phyloP scores from a whole-genome alignment of 2,113 vertebrate genomes.

The Steatornis caripensis region DNA sequence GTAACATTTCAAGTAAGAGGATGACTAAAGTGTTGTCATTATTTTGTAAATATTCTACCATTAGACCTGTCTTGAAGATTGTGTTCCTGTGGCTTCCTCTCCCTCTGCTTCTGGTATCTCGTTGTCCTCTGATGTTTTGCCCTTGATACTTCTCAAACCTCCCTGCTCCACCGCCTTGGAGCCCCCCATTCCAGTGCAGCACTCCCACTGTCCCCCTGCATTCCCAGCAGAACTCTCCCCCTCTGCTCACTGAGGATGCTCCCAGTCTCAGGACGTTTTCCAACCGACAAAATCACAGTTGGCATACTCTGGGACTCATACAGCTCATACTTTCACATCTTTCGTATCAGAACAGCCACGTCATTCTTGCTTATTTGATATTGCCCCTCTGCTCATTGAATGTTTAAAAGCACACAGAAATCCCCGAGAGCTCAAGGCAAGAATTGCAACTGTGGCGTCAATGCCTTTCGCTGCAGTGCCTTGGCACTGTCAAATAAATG shows the following conservation, averaged over 20 bases:
- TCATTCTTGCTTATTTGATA: neutral
- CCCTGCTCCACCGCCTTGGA: neutral
- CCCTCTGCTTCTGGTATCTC: neutral
- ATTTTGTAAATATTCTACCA: neutral
- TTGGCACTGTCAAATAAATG: neutral
- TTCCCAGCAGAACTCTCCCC: neutral
- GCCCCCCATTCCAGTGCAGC: rapidly evolving
- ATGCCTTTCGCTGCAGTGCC: neutral
- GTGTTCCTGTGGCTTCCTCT: neutral
- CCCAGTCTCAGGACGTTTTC: neutral
- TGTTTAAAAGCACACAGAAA: neutral
- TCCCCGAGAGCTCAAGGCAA: neutral
- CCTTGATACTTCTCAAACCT: neutral
- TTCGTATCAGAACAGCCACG: neutral
- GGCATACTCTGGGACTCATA: neutral
- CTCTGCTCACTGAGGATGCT: neutral
- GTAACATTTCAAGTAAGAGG: neutral
- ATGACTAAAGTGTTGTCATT: neutral
- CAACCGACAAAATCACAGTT: neutral
- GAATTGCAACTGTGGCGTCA: neutral
- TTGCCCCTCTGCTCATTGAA: neutral
- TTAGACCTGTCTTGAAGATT: neutral
- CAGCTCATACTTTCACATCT: neutral
- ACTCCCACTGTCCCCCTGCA: neutral
- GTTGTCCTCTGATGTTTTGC: neutral